Percentiles rank a stretch among this genome's conserved stretches.
phyloP scores from a whole-genome alignment of 2,113 vertebrate genomes.

The Pristiophorus japonicus region DNA sequence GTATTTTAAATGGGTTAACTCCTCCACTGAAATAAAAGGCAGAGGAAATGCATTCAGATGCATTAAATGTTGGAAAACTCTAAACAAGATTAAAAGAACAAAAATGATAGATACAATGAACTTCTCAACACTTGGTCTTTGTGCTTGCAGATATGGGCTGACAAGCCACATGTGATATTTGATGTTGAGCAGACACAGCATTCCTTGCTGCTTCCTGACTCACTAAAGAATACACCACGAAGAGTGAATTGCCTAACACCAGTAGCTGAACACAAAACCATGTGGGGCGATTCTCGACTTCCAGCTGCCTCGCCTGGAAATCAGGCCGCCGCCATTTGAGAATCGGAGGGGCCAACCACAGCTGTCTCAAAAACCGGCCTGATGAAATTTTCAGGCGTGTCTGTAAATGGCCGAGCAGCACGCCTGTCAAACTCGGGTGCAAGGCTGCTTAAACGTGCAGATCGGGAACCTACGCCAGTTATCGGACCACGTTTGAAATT shows the following conservation, averaged over 20 bases:
- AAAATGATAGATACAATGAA: no score
- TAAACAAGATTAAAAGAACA: not conserved
- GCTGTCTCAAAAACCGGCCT: no score
- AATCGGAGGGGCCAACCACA: not conserved
- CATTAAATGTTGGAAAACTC: not conserved
- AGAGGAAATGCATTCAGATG: not conserved
- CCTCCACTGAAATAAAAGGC: not conserved
- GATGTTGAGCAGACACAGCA: not conserved
- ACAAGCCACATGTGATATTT: not conserved
- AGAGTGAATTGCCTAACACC: not conserved
- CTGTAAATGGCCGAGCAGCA: no score
- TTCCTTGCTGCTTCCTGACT: not conserved
- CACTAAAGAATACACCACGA: not conserved
- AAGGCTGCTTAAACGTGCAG: no score
- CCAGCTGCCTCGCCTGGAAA: not conserved
- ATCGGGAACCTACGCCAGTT: no score
- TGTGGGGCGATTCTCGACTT: not conserved
- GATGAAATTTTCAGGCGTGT: no score
- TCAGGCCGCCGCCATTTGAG: not conserved
- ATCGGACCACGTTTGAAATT: no score
- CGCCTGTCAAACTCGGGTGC: no score
- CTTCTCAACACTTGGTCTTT: not conserved
- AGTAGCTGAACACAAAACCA: not conserved
- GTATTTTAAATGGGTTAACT: not conserved
- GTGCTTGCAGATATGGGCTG: not conserved